Conservation (phyloP, 2,888 invertebrate genomes). For the Aphodius granarius region DNA sequence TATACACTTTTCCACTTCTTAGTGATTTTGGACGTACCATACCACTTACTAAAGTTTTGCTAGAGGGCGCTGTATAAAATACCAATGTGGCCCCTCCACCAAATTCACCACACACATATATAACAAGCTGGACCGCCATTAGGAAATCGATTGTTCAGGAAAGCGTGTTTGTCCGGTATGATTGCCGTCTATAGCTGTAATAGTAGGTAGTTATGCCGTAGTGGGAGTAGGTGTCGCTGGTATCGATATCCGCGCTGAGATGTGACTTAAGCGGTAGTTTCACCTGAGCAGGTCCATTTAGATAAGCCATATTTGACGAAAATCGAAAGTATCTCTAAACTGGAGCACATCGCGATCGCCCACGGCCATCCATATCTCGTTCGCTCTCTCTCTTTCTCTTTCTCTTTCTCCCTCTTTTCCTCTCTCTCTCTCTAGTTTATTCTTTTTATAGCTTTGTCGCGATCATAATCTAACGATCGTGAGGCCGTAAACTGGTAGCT, state of each 20-base stretch:
- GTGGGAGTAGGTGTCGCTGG: slow-evolving; percentile 26
- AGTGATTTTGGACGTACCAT: too few species aligned
- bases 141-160: slow-evolving; percentile 17
- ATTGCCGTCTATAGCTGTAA: slow-evolving; percentile 6
- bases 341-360: slow-evolving; percentile 39
- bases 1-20: too few species aligned
- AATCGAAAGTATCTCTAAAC: slow-evolving; percentile 44
- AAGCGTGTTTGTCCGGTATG: neutral
- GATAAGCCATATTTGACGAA: slow-evolving; percentile 45
- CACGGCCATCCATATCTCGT: slow-evolving; percentile 14
- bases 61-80: too few species aligned
- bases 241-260: slow-evolving; percentile 4
- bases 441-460: neutral
- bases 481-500: neutral
- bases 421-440: neutral
- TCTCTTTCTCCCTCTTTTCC: neutral
- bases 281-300: slow-evolving; percentile 41
- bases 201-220: neutral
- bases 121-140: neutral
- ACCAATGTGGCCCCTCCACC: neutral
- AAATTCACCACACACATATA: neutral
- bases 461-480: neutral
- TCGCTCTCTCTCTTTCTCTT: neutral
- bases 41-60: too few species aligned
- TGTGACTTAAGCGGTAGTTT: slow-evolving; percentile 34